Base-by-base conservation (phyloP, 1,140 invertebrate species). In the Anthonomus grandis region DNA sequence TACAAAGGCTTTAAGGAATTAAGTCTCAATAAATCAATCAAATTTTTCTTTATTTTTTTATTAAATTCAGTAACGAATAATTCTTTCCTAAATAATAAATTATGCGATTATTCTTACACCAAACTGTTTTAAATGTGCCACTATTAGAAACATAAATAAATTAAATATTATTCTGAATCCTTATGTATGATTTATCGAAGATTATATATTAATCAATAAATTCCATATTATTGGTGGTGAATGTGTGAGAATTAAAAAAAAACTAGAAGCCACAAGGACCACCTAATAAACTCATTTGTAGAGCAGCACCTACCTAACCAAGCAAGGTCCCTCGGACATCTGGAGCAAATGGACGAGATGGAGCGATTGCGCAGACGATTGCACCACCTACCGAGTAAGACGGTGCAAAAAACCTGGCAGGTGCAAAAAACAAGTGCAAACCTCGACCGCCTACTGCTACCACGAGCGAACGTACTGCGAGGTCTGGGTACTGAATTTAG, bases 391-490 rank as follows among this genome's bases (percentile, higher is more conserved):
- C 4, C 62, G 77, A 38, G 73, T 72, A 19, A 76, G 90, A 69
- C 81, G 83, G 69, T 95, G 92, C 69, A 83, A 81, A 63, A 83
- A 84, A 65, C 81, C 80, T 10, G 78, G 83, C 12, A 76, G 87
- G 55, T 95, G 93, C 49, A 61, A 68, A 83, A 70, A 70, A 84
- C 86, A 67, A 81, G 87, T 38, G 80, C 93, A 58, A 80, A 83
- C 57, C 85, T 63, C 95, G 71, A 86, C 85, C 2, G 89, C 90
- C 4, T 90, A 89, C 63, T 96, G 92, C 67, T 93, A 90, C 68
- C 78, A 85, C 1, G 85, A 89, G 64, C 86, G 85, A 36, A 88
- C 86, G 52, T 83, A 82, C 57, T 93, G 90, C 70, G 85, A 92
- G 68, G 79, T 78, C 38, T 89, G 85, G 83, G 82, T 90, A 22